Percentiles rank a stretch among this genome's conserved stretches.
Conservation (phyloP, 2,113 vertebrate species). For the Otis tarda region DNA sequence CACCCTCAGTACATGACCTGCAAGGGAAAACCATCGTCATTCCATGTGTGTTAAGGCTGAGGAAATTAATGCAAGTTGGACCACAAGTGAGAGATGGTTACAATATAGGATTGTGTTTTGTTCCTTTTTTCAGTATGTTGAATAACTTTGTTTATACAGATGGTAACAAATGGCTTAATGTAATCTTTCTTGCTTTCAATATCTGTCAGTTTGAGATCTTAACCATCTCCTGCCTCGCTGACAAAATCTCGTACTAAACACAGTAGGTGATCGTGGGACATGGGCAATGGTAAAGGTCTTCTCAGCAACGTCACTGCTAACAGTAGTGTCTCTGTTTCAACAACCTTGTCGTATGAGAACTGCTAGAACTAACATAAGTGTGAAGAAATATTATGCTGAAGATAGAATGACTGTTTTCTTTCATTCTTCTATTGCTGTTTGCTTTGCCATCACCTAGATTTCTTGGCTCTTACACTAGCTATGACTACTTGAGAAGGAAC, state of each 20-base stretch:
- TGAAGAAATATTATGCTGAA: conserved; percentile 55
- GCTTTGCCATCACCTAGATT: conserved; percentile 82
- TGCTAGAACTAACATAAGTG: conserved; percentile 49
- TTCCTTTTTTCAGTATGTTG: background rate
- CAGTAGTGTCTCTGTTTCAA: background rate
- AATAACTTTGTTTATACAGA: background rate
- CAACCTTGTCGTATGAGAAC: background rate
- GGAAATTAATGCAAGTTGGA: background rate
- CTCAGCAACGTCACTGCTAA: background rate
- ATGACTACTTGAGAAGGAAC: conserved; percentile 83
- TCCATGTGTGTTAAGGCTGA: background rate
- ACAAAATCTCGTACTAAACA: background rate
- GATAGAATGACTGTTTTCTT: conserved; percentile 79
- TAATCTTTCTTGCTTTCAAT: background rate
- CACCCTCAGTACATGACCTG: background rate
- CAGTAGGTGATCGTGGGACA: background rate
- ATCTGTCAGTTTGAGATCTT: background rate
- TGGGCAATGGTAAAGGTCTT: background rate
- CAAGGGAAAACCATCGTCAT: background rate
- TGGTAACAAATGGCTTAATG: background rate
- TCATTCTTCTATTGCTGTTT: conserved; percentile 78
- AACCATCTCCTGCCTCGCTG: background rate
- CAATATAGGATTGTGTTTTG: background rate
- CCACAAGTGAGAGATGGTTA: background rate
- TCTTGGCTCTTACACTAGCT: conserved; percentile 83